Percentiles rank a stretch among this genome's conserved stretches.
Evolutionary conservation across 2,888 invertebrate genomes (phyloP).

Genomic region (Agapostemon virescens): DNA sequence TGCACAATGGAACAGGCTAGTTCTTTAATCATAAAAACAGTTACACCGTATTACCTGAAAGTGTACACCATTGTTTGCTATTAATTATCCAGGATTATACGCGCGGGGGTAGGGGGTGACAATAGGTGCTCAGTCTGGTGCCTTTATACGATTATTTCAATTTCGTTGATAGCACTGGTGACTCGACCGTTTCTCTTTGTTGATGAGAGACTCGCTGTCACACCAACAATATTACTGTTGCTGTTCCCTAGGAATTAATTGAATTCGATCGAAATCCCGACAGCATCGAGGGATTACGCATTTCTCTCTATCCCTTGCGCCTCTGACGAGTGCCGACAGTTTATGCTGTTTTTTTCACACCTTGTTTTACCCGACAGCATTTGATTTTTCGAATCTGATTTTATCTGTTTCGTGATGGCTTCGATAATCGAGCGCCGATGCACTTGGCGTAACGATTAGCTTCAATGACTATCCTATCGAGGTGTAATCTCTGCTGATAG

Average conservation of each 20-base stretch:
- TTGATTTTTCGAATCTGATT: constrained; percentile 10
- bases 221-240: constrained; percentile 51
- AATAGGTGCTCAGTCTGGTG: constrained; percentile 51
- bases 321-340: not conserved
- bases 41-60: constrained; percentile 42
- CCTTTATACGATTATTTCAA: constrained; percentile 61
- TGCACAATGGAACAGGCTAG: not conserved
- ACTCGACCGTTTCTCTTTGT: constrained; percentile 32
- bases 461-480: not conserved
- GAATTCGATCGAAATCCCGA: constrained; percentile 51
- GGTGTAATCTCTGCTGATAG: not conserved
- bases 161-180: constrained; percentile 40
- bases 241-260: constrained; percentile 56
- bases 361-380: too few species aligned
- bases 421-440: not conserved
- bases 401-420: not conserved
- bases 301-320: not conserved
- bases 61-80: constrained; percentile 52
- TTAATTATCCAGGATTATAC: constrained; percentile 68
- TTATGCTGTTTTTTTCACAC: not conserved
- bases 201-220: constrained; percentile 41
- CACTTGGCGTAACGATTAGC: not conserved
- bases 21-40: constrained; percentile 46
- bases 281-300: constrained; percentile 36
- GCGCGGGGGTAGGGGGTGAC: constrained; percentile 41